phyloP scores from a whole-genome alignment of 35 echinoderm and acorn worm genomes.

The Amphiura filiformis region DNA sequence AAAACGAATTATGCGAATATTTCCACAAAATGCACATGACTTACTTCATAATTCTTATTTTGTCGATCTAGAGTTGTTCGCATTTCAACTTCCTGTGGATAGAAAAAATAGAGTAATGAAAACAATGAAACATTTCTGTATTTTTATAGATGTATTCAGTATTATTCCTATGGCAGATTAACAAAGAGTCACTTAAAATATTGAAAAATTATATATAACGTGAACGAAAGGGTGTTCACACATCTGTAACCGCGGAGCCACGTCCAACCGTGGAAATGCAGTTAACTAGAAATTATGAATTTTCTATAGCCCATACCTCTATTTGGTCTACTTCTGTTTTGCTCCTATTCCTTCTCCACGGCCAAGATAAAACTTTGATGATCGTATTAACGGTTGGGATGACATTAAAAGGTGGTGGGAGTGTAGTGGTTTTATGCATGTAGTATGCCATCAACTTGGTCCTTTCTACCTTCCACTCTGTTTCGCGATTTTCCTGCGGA shows the following conservation, averaged over 20 bases:
- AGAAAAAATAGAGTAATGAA: not conserved
- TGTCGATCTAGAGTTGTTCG: not conserved
- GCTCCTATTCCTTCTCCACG: not conserved
- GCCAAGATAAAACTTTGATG: not conserved
- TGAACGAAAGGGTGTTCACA: not conserved
- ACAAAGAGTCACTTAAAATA: not conserved
- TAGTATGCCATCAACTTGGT: conserved; percentile 40
- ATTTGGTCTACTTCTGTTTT: not conserved
- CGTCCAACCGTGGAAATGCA: not conserved
- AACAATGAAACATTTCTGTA: not conserved
- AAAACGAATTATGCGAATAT: not conserved
- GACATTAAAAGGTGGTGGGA: conserved; percentile 46
- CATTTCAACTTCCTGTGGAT: not conserved
- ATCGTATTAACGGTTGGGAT: conserved; percentile 23
- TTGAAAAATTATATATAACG: not conserved
- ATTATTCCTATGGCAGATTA: not conserved
- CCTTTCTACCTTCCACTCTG: conserved; percentile 44
- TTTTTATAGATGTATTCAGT: not conserved
- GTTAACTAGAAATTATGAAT: not conserved
- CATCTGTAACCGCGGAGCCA: not conserved
- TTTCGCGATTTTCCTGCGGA: conserved; percentile 44
- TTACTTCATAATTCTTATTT: not conserved
- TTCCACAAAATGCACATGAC: not conserved
- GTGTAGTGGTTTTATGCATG: conserved; percentile 14
- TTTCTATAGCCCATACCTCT: not conserved